Base-by-base conservation (phyloP, 2,797 vertebrate genomes). In the Scyliorhinus canicula region DNA sequence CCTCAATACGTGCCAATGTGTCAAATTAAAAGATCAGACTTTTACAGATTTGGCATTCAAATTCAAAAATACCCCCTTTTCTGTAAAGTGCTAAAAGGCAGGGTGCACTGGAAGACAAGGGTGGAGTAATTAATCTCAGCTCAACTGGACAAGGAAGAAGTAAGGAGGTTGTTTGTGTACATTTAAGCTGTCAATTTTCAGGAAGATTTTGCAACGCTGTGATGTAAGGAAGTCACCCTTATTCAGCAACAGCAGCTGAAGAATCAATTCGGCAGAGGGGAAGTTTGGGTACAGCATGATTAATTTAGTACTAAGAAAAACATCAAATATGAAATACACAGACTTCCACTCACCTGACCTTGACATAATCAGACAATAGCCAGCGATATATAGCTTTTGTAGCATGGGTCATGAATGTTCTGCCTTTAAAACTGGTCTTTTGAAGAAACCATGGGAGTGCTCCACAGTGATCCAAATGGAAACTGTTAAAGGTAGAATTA, bases 311-410 rank as follows among this genome's bases (percentile, higher is more conserved):
- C 31, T 52, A 88, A 57, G 35, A 88, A 57, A 35, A 91, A 82
- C 7, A 44, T 82, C 47, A 82, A 63, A 69, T 52, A 1, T 95
- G 85, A 95, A 86, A 67, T 44, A 84, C 55, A 91, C 77, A 82
- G 69, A 63, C 71, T 95, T 93, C 86, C 31, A 50, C 96, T 96
- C 95, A 99, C 99, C 99, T 99, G 97, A 99, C 99, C 98, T 99
- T 99, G 95, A 99, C 99, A 12, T 98, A 99, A 96, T 99, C 99
- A 0, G 99, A 99, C 95, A 99, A 98, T 95, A 99, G 97, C 99
- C 99, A 99, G 96, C 99, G 98, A 96, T 99, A 99, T 97, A 99
- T 99, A 95, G 99, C 99, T 97, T 99, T 99, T 95, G 99, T 98
- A 93, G 99, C 99, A 77, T 99, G 99, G 0, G 99, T 99, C 99